Evolutionary conservation across 2,888 invertebrate genomes (phyloP), one percentile per base, ranked within the genome.

Genomic region (Eupithecia insigniata): DNA sequence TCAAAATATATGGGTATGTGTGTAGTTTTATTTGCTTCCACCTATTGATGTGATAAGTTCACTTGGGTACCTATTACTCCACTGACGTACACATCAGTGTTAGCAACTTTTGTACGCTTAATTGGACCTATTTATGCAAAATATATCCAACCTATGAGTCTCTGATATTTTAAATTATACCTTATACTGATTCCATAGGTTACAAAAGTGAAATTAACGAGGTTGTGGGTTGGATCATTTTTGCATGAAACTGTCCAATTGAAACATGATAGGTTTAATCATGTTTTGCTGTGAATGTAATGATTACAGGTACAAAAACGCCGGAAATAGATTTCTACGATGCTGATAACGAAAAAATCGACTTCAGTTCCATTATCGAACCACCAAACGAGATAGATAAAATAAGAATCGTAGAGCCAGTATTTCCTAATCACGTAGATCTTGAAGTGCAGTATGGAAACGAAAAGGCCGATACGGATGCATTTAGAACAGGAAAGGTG

Each of bases 361-460:
- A 89, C 73, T 76, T 86, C 69, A 78, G 84, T 34, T 79, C 88
- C 32, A 77, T 85, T 75, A 79, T 84, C 58, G 87, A 89, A 60
- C 79, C 82, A 82, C 84, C 69, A 86, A 87, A 73, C 79, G 84
- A 71, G 67, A 85, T 84, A 75, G 88, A 83, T 74, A 89, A 87
- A 77, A 78, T 88, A 55, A 55, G 26, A 55, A 91, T 90, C 12
- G 79, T 89, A 66, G 84, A 87, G 58, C 94, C 94, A 22, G 87
- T 94, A 14, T 95, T 90, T 78, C 94, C 94, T 7, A 85, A 86
- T 46, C 91, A 93, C 75, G 85, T 95, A 28, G 84, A 90, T 32
- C 94, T 92, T n/a, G 94, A 94, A 83, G 93, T 95, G 1, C 94
- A 94, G 82, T 95, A 95, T 73, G 94, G 94, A 28, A 94, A 94